Evolutionary conservation across 2,888 invertebrate species (phyloP), one percentile per base, ranked within the genome.

Genomic region (Ecdyonurus torrentis): DNA sequence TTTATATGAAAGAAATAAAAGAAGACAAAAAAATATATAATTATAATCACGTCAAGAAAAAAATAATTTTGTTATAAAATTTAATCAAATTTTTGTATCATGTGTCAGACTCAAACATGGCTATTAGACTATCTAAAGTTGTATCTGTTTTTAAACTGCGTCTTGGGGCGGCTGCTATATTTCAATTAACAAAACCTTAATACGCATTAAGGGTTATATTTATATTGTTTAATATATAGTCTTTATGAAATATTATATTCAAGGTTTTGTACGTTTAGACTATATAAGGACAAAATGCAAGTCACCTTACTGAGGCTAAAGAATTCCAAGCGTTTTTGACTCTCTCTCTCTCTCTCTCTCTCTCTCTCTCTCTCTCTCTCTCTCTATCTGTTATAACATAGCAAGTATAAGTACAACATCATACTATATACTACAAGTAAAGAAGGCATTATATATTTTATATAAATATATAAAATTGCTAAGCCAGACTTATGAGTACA

Each of bases 331-430:
- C 37, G 37, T 37, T 37, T 60, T 20, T 60, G n/a, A 25, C 60
- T 60, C 60, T 60, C 37, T 37, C 59, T 59, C 58, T 1, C 58
- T 58, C 23, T 59, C 59, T 59, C 23, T 59, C 23, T 23, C 59
- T 59, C 23, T 59, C 59, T 59, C n/a, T 25, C 23, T 59, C 59
- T 23, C 59, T 22, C 59, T 20, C 23, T 23, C 23, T 59, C 59
- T 2, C 37, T 37, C 5, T 37, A 37, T 37, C 15, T 37, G 5
- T 10, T 10, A 37, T 5, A 5, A 37, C 37, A 15, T 10, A 5
- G 37, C 37, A 37, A 37, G 7, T 37, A 37, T 37, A n/a, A n/a
- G n/a, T n/a, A 37, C 37, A 37, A 37, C 37, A 37, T 10, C 37
- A 37, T 37, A n/a, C n/a, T n/a, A n/a, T n/a, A n/a, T n/a, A n/a